Evolutionary conservation across 2,888 invertebrate genomes (phyloP).

Genomic region (Trissoscelio sp.): DNA sequence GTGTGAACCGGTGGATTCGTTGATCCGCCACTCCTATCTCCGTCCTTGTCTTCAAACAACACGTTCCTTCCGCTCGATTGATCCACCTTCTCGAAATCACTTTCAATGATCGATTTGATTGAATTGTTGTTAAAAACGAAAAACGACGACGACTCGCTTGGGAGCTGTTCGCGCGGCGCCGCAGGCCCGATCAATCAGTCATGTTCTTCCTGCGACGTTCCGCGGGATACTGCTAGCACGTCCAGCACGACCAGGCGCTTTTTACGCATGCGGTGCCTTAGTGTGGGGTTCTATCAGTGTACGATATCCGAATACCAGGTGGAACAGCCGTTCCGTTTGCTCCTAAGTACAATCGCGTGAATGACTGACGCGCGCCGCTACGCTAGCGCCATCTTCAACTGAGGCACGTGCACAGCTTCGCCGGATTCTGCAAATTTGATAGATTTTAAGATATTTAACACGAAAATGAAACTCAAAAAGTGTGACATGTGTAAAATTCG

Average conservation of each 20-base stretch:
- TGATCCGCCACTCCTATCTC: conserved; percentile 49
- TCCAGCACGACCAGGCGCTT: conserved; percentile 13
- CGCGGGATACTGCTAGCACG: conserved; percentile 49
- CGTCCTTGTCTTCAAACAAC: conserved; percentile 31
- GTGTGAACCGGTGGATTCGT: conserved; percentile 61
- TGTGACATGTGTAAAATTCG: too few species aligned
- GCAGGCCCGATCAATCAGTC: conserved; percentile 26
- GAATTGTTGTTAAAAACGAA: not conserved
- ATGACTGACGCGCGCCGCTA: not conserved
- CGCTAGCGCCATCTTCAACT: conserved; percentile 20
- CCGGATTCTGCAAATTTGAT: too few species aligned
- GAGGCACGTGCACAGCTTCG: not conserved
- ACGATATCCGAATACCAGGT: not conserved
- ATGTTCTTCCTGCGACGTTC: conserved; percentile 49
- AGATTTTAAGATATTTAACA: too few species aligned
- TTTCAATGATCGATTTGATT: too few species aligned
- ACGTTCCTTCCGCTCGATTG: conserved; percentile 19
- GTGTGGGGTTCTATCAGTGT: not conserved
- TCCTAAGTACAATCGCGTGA: conserved; percentile 6
- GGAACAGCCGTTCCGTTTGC: conserved; percentile 14
- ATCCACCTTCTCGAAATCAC: conserved; percentile 13
- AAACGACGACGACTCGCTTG: conserved; percentile 1
- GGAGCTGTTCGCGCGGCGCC: conserved; percentile 26
- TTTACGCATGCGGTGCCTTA: conserved; percentile 54
- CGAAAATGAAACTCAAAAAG: too few species aligned